Percentiles rank a stretch among this genome's conserved stretches.
Evolutionary conservation across 2,888 invertebrate genomes (phyloP).

Genomic region (Chrysodeixis includens): DNA sequence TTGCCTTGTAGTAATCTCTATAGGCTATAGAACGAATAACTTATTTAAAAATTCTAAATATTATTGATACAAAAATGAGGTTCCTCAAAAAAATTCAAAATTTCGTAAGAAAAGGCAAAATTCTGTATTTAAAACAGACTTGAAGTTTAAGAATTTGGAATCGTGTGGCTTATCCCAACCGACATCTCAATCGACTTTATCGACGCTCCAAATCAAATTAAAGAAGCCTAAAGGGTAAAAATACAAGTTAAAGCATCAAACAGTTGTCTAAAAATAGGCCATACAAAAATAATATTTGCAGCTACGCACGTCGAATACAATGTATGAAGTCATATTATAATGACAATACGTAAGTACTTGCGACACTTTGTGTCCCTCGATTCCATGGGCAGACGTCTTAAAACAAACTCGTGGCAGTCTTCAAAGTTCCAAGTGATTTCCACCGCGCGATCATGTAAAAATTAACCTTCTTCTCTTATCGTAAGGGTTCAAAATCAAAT

Average conservation of each 20-base stretch:
- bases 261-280: background rate
- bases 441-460: background rate
- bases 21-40: too few species aligned
- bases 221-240: too few species aligned
- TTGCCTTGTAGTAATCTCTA: too few species aligned
- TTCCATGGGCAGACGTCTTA: background rate
- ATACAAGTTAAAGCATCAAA: background rate
- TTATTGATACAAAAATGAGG: too few species aligned
- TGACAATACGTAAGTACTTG: background rate
- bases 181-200: too few species aligned
- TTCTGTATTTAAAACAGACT: too few species aligned
- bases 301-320: background rate
- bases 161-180: too few species aligned
- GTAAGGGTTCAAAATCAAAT: background rate
- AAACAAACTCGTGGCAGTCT: background rate
- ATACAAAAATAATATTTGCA: background rate
- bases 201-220: too few species aligned
- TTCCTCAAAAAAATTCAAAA: too few species aligned
- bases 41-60: too few species aligned
- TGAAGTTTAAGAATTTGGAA: too few species aligned
- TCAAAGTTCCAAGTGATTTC: background rate
- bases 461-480: constrained; percentile 4
- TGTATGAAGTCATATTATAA: constrained; percentile 2
- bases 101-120: too few species aligned
- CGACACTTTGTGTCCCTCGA: background rate